Conservation (phyloP, 2,797 vertebrate genomes). For the Petrocephalus sullivani region DNA sequence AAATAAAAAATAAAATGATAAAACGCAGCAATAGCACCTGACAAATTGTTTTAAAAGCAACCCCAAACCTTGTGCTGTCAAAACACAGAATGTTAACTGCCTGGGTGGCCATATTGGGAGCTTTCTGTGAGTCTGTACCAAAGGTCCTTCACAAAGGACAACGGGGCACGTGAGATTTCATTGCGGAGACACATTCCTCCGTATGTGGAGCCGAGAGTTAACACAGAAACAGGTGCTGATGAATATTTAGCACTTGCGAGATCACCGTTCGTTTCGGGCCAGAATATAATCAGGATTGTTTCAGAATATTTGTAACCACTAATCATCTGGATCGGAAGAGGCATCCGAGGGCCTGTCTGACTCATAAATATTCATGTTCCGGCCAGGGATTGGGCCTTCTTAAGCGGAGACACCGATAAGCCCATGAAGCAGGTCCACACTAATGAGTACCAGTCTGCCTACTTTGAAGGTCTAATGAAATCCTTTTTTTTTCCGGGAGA, state of each 20-base stretch:
- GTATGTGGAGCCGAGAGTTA: neutral
- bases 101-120: neutral
- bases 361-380: constrained; percentile 12
- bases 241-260: constrained; percentile 7
- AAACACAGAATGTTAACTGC: neutral
- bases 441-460: constrained; percentile 4
- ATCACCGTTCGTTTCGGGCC: neutral
- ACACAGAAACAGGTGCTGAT: constrained; percentile 9
- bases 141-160: neutral
- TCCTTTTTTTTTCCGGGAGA: constrained; percentile 11
- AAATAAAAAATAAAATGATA: neutral
- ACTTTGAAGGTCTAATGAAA: constrained; percentile 12
- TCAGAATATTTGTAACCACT: constrained; percentile 18
- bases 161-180: neutral
- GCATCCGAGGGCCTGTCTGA: neutral
- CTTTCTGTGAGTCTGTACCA: neutral
- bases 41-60: neutral
- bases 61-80: neutral
- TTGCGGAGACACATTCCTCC: neutral
- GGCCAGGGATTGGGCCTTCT: constrained; percentile 1
- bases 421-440: neutral
- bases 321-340: neutral
- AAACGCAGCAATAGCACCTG: neutral
- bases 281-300: constrained; percentile 1
- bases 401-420: neutral